Evolutionary conservation across 1,140 invertebrate genomes (phyloP).

Genomic region (Drosophila malerkotliana): DNA sequence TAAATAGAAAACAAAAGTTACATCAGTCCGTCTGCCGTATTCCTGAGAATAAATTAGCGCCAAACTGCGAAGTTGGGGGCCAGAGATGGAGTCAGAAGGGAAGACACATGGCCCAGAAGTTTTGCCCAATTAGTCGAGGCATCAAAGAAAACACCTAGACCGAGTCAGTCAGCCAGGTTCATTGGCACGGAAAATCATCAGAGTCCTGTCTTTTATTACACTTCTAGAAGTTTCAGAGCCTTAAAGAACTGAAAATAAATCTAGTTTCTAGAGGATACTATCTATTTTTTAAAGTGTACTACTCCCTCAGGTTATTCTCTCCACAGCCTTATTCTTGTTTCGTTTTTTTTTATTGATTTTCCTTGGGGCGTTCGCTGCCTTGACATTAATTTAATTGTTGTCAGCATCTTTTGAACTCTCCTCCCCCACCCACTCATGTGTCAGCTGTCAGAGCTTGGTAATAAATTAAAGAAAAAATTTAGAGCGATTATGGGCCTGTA

Average conservation of each 20-base stretch:
- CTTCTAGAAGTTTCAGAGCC: not conserved
- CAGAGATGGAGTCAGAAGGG: constrained; percentile 1
- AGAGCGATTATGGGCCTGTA: constrained; percentile 69
- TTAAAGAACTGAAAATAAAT: constrained; percentile 2
- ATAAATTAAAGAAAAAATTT: constrained; percentile 71
- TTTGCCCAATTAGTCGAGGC: constrained; percentile 68
- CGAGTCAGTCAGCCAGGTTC: constrained; percentile 48
- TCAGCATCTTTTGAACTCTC: constrained; percentile 77
- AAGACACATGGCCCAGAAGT: constrained; percentile 50
- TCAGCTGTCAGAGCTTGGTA: constrained; percentile 64
- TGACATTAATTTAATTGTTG: constrained; percentile 82
- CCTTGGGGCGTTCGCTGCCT: constrained; percentile 48
- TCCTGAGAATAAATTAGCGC: constrained; percentile 69
- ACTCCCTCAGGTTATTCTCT: constrained; percentile 33
- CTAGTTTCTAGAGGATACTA: not conserved
- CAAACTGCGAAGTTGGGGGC: constrained; percentile 16
- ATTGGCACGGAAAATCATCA: constrained; percentile 74
- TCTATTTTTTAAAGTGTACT: constrained; percentile 3
- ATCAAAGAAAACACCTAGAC: constrained; percentile 38
- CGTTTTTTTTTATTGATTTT: constrained; percentile 67
- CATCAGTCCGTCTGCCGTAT: constrained; percentile 56
- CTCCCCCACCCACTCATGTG: constrained; percentile 32
- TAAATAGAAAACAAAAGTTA: constrained; percentile 78
- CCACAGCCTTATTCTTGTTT: constrained; percentile 22
- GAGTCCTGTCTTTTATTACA: constrained; percentile 5